Percentiles rank a stretch among this genome's conserved stretches.
These are phyloP conservation scores for Falco berigora DNA, from an alignment of 2,797 vertebrate species.

Conservation along the genomic window DNA sequence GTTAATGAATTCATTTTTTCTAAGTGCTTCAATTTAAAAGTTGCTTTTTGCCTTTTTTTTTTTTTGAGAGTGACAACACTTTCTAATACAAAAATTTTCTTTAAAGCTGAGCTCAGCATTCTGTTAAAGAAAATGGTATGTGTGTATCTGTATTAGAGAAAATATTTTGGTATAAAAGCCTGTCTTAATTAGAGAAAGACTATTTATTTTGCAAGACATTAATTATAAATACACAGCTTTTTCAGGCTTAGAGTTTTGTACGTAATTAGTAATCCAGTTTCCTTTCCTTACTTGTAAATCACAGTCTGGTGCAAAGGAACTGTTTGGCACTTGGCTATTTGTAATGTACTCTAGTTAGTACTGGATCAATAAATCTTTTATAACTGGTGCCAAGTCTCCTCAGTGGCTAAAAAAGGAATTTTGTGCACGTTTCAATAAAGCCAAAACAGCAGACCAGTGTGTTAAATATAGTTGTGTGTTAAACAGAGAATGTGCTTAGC, in stretches of 20 bases:
- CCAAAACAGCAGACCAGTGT: not conserved
- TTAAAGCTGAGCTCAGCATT: not conserved
- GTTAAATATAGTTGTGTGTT: not conserved
- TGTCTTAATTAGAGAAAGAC: not conserved
- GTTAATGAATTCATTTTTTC: not conserved
- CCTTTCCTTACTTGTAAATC: slow-evolving; percentile 10
- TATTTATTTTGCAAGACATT: not conserved
- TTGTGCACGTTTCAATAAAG: not conserved
- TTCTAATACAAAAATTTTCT: not conserved
- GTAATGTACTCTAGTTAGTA: slow-evolving; percentile 27
- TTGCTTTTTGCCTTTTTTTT: not conserved
- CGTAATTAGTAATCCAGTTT: not conserved
- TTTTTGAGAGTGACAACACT: not conserved
- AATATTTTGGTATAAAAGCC: not conserved
- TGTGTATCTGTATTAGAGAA: not conserved
- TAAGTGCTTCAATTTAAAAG: not conserved
- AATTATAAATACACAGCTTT: not conserved
- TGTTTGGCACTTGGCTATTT: slow-evolving; percentile 14
- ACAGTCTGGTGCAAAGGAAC: not conserved
- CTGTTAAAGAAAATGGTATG: not conserved
- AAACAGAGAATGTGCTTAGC: not conserved
- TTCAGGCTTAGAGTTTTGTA: not conserved
- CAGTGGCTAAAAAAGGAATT: not conserved
- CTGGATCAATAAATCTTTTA: slow-evolving; percentile 54
- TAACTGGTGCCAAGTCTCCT: not conserved